Evolutionary conservation across 2,113 vertebrate genomes (phyloP).

Genomic region (Tor tambroides): DNA sequence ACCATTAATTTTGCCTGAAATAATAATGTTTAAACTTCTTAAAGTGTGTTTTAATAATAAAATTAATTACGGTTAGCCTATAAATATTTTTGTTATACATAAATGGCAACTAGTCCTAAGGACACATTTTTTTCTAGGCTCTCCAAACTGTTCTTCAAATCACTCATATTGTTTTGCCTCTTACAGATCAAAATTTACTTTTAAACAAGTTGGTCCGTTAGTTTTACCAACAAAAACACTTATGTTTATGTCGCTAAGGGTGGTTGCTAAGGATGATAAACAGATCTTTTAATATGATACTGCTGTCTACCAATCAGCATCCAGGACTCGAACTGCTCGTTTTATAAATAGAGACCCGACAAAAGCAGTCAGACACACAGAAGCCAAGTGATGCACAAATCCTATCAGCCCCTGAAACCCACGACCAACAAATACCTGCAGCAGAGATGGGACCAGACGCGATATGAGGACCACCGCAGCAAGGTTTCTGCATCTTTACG

Average conservation of each 20-base stretch:
- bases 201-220: neutral
- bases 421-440: constrained; percentile 76
- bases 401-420: constrained; percentile 75
- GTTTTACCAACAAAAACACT: neutral
- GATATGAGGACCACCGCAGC: constrained; percentile 70
- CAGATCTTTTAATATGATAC: neutral
- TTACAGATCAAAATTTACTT: neutral
- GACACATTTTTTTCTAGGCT: no score
- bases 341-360: neutral
- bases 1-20: neutral
- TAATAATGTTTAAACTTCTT: no score
- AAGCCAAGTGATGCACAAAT: constrained; percentile 71
- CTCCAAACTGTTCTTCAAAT: no score
- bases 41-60: no score
- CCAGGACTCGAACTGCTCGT: neutral
- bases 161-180: no score
- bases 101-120: no score
- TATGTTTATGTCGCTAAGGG: neutral
- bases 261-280: neutral
- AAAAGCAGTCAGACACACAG: neutral
- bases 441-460: constrained; percentile 75
- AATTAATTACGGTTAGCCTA: no score
- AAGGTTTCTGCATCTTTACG: constrained; percentile 67
- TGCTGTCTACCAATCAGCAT: neutral
- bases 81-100: no score